Evolutionary conservation across 2,113 vertebrate genomes (phyloP).

Genomic region (Myxocyprinus asiaticus): DNA sequence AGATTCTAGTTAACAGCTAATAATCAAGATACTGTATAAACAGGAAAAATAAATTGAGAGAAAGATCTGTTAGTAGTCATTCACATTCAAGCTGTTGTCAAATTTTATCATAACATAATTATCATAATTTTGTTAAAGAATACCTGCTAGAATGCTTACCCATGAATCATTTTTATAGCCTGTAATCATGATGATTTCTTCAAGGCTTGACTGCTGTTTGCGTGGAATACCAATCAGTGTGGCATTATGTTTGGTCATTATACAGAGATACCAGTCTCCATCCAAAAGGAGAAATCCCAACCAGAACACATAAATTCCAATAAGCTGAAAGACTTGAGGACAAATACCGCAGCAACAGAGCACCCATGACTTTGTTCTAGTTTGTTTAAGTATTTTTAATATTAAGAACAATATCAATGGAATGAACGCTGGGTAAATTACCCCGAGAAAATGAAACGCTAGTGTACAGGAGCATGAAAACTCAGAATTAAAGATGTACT

Average conservation of each 20-base stretch:
- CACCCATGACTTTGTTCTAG: not conserved
- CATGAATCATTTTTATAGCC: not conserved
- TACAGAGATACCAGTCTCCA: conserved; percentile 42
- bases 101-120: too few relatives aligned
- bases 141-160: not conserved
- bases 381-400: not conserved
- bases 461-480: not conserved
- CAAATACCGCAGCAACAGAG: not conserved
- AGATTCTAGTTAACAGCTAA: too few relatives aligned
- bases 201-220: not conserved
- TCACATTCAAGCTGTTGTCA: too few relatives aligned
- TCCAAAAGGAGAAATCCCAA: conserved; percentile 31
- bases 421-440: not conserved
- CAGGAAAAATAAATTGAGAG: too few relatives aligned
- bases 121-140: too few relatives aligned
- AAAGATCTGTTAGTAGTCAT: too few relatives aligned
- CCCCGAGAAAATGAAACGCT: not conserved
- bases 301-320: conserved; percentile 9
- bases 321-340: not conserved
- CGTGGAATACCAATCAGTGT: not conserved
- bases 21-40: too few relatives aligned
- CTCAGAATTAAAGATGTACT: conserved; percentile 13
- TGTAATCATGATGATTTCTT: not conserved
- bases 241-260: not conserved
- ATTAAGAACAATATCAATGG: not conserved